Evolutionary conservation across 2,888 invertebrate species (phyloP).

Genomic region (Hymenopus coronatus): DNA sequence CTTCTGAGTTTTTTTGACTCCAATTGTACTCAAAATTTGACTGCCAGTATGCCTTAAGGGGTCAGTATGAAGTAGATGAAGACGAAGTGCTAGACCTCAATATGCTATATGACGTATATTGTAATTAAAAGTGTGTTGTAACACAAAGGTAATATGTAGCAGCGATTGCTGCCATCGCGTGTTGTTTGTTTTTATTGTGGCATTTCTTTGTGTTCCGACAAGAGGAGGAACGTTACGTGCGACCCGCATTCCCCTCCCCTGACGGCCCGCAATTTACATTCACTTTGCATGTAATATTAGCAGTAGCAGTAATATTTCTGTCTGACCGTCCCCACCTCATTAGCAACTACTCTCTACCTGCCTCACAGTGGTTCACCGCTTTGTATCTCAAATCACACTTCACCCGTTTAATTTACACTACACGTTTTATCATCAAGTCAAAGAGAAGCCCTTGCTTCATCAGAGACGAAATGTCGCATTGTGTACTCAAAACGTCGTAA

Average conservation of each 20-base stretch:
- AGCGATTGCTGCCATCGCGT: background rate
- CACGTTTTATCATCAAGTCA: background rate
- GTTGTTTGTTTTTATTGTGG: background rate
- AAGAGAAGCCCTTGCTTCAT: no score
- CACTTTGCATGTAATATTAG: slow-evolving; percentile 3
- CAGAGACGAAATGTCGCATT: no score
- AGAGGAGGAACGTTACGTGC: background rate
- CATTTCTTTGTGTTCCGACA: background rate
- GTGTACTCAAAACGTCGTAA: no score
- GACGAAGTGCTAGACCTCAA: no score
- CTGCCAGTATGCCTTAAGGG: no score
- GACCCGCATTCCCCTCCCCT: background rate
- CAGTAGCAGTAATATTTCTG: background rate
- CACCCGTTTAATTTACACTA: background rate
- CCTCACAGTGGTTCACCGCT: background rate
- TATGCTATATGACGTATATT: no score
- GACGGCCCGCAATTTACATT: background rate
- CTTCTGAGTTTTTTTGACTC: no score
- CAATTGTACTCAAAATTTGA: no score
- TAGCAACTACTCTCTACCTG: background rate
- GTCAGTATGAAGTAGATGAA: no score
- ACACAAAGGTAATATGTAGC: background rate
- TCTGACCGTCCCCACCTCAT: background rate
- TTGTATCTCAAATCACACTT: background rate
- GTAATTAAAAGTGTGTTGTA: background rate